Percentiles rank a stretch among this genome's conserved stretches.
Conservation (phyloP, 2,113 vertebrate species). For the Sminthopsis crassicaudata region DNA sequence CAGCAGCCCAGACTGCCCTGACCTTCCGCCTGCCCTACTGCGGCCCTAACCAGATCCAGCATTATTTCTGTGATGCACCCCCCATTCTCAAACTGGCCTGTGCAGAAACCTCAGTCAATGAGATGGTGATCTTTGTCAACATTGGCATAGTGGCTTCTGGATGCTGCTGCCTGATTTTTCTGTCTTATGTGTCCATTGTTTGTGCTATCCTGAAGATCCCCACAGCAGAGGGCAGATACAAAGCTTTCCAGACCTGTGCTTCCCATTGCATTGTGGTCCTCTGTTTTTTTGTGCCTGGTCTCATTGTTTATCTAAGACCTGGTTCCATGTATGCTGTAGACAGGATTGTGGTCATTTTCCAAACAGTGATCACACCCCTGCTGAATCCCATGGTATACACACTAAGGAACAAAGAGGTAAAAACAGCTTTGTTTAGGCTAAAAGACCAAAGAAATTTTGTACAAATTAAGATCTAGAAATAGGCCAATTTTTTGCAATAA, state of each 20-base stretch:
- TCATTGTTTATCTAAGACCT: constrained; percentile 62
- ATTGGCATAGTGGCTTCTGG: constrained; percentile 57
- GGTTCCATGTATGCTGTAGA: not conserved
- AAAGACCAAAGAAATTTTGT: not conserved
- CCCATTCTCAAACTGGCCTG: constrained; percentile 69
- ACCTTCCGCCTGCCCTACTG: constrained; percentile 65
- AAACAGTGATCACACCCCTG: constrained; percentile 16
- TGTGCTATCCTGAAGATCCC: constrained; percentile 60
- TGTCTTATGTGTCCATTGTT: constrained; percentile 69
- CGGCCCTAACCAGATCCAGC: constrained; percentile 63
- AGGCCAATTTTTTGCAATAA: not conserved
- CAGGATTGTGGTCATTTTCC: not conserved
- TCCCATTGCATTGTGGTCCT: constrained; percentile 70
- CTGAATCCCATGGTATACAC: constrained; percentile 35
- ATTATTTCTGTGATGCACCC: constrained; percentile 73
- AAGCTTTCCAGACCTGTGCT: constrained; percentile 78
- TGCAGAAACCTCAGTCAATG: constrained; percentile 49
- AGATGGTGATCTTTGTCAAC: constrained; percentile 64
- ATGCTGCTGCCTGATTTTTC: constrained; percentile 50
- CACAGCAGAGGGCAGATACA: constrained; percentile 48
- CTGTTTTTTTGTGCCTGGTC: constrained; percentile 40
- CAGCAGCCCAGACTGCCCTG: constrained; percentile 48
- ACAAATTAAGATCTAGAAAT: not conserved
- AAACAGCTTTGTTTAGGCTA: not conserved
- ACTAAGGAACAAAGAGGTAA: constrained; percentile 31